Base-by-base conservation (phyloP, 1,140 invertebrate species). In the Globodera rostochiensis region DNA sequence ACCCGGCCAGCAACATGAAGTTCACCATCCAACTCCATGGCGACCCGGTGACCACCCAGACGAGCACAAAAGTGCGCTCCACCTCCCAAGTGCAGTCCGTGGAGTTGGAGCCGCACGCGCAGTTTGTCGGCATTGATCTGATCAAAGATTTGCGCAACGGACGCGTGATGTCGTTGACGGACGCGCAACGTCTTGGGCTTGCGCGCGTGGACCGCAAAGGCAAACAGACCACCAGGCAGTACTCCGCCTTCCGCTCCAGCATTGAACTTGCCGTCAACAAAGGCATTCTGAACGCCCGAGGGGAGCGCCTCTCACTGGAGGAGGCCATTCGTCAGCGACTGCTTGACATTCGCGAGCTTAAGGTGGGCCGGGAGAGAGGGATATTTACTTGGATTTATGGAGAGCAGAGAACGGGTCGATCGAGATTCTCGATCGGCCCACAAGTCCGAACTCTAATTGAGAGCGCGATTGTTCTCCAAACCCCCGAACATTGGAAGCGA, bases 1-100 rank as follows among this genome's bases (percentile, higher is more conserved):
- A 97, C 78, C 93, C 93, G 49, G 93, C 94, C 69, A 93, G 95
- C 84, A 93, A 93, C 46, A 92, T 93, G 71, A 91, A 91, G 70
- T 92, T 94, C 82, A 95, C 94, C 36, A 89, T 97, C 25, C 84
- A 86, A 87, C 82, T 86, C 46, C 86, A 86, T 21, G 84, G 84
- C 13, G 85, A 86, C 76, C 87, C 87, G 46, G 88, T 87, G 69
- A 88, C 88, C 0, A 90, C 87, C 11, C 83, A 88, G 67, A 90
- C 89, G 15, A 90, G 86, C 47, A 90, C 90, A 6, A 87, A 82
- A 60, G 89, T 90, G 50, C 84, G 86, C 70, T 88, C 85, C 19
- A 86, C 86, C 3, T 82, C 87, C 11, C 87, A 90, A 83, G 86
- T 90, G 46, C 89, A 89, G 53, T 86, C 86, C 13, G 87, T 90